Base-by-base conservation (phyloP, 2,113 vertebrate species). In the Circaetus gallicus region DNA sequence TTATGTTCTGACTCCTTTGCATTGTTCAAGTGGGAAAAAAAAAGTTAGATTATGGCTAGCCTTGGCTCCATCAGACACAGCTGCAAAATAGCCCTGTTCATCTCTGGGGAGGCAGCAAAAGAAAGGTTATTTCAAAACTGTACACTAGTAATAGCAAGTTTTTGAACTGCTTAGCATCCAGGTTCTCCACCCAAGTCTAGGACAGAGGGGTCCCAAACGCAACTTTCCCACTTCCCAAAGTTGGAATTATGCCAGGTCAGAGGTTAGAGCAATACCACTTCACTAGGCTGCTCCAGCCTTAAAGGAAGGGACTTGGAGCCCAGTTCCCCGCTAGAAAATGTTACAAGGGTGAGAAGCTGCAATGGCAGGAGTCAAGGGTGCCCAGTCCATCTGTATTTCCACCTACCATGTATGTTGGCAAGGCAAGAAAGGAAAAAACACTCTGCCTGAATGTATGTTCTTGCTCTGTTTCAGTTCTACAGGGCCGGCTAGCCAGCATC, bases 241-340 rank as follows among this genome's bases (percentile, higher is more conserved):
- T 34, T 62, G 7, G 9, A 25, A 43, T 56, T 70, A 34, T 31
- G 28, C 12, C 56, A 76, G 25, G 2, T 28, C 38, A 66, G 18
- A 88, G 14, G 14, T 58, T 34, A 82, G 18, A 74, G 31, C 19
- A 74, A 62, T 47, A 38, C 6, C 11, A 26, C 10, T 62, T 67
- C 17, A 14, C 26, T 36, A 40, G 32, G 62, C 31, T 82, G 26
- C 10, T 67, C 3, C 55, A 66, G 34, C 11, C 45, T n/a, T 1
- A 2, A 49, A 42, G 11, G 8, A 16, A 82, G n/a, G 24, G 52
- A 40, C 82, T 29, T 52, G 45, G 26, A 74, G 26, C 9, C 17
- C 20, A n/a, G n/a, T 32, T 14, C 7, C 29, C 52, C 0, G 0
- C 2, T 38, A 61, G 16, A 11, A 84, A 88, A 74, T 8, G 2